These are phyloP conservation scores for Rhagophthalmus giganteus DNA, from an alignment of 2,888 invertebrate genomes.

Conservation along the genomic window DNA sequence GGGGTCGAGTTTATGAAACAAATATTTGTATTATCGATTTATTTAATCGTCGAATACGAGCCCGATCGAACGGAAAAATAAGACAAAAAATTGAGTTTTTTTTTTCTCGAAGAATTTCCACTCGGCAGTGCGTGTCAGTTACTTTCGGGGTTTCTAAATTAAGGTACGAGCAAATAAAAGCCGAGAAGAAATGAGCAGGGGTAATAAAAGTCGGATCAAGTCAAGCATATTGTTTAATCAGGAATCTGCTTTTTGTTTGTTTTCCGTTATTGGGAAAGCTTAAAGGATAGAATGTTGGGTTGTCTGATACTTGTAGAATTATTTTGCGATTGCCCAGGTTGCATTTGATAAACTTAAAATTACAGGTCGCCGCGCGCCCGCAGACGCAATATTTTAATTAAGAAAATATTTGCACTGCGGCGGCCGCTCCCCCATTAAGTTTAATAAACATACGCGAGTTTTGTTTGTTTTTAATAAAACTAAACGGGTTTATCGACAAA, in stretches of 20 bases:
- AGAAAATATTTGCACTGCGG: no score
- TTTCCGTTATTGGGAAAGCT: conserved; percentile 27
- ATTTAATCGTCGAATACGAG: conserved; percentile 5
- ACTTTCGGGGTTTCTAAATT: conserved; percentile 18
- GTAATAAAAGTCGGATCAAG: conserved; percentile 28
- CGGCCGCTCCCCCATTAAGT: no score
- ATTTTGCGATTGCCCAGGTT: background rate
- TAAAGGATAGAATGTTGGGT: conserved; percentile 19
- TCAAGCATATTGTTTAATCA: conserved; percentile 30
- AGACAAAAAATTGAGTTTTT: background rate
- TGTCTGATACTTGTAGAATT: conserved; percentile 12
- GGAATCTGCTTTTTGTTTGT: conserved; percentile 27
- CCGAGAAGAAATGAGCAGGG: conserved; percentile 24
- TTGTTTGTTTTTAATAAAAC: no score
- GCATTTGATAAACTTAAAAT: background rate
- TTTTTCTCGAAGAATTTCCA: background rate
- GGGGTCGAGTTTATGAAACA: conserved; percentile 10
- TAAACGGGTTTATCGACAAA: no score
- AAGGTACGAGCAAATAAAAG: conserved; percentile 24
- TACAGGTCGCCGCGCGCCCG: no score
- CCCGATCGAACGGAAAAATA: background rate
- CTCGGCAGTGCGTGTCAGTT: conserved; percentile 2
- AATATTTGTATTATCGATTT: conserved; percentile 10
- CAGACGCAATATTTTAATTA: no score
- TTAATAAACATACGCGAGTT: no score